A percentile compares a stretch with the other conserved stretches of the same genome.
Conservation (phyloP, 2,113 vertebrate genomes). For the Cheirogaleus medius region DNA sequence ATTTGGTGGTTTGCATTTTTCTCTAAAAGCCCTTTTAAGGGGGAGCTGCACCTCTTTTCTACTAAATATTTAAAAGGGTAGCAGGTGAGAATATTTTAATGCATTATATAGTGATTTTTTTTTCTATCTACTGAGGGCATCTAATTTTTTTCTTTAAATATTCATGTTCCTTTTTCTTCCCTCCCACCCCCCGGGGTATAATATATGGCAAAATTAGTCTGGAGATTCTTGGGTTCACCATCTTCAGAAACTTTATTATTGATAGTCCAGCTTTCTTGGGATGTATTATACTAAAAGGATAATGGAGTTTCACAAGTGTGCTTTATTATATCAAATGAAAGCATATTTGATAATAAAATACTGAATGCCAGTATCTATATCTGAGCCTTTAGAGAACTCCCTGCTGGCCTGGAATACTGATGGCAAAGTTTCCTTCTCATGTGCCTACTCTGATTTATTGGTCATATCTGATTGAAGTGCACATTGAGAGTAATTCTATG, state of each 20-base stretch:
- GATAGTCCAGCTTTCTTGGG: background rate
- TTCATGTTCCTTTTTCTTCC: background rate
- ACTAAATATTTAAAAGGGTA: background rate
- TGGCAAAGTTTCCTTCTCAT: background rate
- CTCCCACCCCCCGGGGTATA: background rate
- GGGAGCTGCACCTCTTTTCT: background rate
- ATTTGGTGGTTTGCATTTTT: background rate
- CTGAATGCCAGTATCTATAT: background rate
- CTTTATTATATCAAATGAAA: background rate
- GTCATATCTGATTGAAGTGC: background rate
- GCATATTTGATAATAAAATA: conserved; percentile 15
- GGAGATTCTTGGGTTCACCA: background rate
- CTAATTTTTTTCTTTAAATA: background rate
- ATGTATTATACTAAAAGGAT: background rate
- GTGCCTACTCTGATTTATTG: background rate
- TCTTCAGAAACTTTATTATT: conserved; percentile 4
- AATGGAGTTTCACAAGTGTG: background rate
- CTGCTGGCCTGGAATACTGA: background rate
- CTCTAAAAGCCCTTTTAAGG: background rate
- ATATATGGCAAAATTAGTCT: background rate
- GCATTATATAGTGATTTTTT: background rate
- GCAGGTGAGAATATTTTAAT: background rate
- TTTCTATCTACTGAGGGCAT: background rate
- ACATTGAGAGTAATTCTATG: background rate
- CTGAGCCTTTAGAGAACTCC: background rate